Conservation (phyloP, 2,797 vertebrate species). For the Myotis pilosus region DNA sequence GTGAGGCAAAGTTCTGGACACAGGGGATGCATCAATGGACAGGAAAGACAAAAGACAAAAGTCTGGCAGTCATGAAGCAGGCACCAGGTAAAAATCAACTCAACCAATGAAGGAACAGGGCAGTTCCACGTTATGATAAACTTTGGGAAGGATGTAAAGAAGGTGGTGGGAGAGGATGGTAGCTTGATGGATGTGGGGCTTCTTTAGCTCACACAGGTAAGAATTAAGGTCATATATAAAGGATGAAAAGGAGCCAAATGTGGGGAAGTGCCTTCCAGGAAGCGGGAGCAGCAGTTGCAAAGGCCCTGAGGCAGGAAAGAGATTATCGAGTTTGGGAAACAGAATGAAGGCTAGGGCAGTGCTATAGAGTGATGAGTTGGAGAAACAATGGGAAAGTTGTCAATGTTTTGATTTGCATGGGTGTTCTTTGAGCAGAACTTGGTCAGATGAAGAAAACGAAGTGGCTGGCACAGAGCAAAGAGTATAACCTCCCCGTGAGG, state of each 20-base stretch:
- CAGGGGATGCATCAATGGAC: rapidly evolving
- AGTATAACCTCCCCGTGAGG: not conserved
- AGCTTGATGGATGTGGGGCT: not conserved
- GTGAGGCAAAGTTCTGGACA: not conserved
- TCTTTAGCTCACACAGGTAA: not conserved
- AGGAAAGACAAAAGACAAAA: not conserved
- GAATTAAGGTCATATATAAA: not conserved
- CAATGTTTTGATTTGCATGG: not conserved
- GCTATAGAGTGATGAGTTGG: not conserved
- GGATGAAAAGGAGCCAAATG: not conserved
- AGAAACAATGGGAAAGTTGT: rapidly evolving
- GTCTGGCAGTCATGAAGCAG: not conserved
- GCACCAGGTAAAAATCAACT: not conserved
- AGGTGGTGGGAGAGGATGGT: not conserved
- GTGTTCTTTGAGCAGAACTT: not conserved
- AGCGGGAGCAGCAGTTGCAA: not conserved
- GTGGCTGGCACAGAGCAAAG: not conserved
- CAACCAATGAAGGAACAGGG: not conserved
- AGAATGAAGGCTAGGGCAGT: not conserved
- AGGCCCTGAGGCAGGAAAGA: not conserved
- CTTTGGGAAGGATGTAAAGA: not conserved
- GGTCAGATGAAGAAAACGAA: not conserved
- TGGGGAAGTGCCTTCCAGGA: not conserved
- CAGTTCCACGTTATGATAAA: not conserved
- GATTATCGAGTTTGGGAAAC: not conserved